Evolutionary conservation across 2,113 vertebrate species (phyloP).

Genomic region (Raja brachyura): DNA sequence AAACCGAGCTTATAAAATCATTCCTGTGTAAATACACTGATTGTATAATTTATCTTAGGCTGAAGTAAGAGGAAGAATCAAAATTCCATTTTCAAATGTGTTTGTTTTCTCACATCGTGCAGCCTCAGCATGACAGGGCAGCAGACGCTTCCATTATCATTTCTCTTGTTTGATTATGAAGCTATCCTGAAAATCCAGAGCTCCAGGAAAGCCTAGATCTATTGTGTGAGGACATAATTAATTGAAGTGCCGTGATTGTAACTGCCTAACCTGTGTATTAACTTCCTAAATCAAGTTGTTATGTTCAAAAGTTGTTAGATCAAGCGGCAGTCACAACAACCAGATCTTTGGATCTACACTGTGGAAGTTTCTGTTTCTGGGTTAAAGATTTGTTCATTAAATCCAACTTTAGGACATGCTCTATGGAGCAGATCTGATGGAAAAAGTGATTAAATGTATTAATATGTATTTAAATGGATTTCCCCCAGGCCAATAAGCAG

Average conservation of each 20-base stretch:
- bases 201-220: not conserved
- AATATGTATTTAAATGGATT: not conserved
- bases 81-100: not conserved
- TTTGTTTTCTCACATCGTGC: not conserved
- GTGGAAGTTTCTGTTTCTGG: not conserved
- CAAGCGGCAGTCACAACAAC: not conserved
- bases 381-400: not conserved
- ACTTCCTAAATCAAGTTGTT: not conserved
- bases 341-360: constrained; percentile 39
- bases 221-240: not conserved
- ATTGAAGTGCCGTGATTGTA: not conserved
- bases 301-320: not conserved
- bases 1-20: constrained; percentile 11
- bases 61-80: constrained; percentile 11
- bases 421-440: not conserved
- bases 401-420: not conserved
- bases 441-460: constrained; percentile 36
- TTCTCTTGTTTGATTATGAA: not conserved
- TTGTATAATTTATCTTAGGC: constrained; percentile 7
- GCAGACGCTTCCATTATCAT: not conserved
- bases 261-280: not conserved
- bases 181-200: not conserved
- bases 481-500: not conserved
- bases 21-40: not conserved
- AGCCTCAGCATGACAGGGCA: not conserved